Percentiles rank a stretch among this genome's conserved stretches.
Evolutionary conservation across 2,113 vertebrate genomes (phyloP).

Genomic region (Vanacampus margaritifer): DNA sequence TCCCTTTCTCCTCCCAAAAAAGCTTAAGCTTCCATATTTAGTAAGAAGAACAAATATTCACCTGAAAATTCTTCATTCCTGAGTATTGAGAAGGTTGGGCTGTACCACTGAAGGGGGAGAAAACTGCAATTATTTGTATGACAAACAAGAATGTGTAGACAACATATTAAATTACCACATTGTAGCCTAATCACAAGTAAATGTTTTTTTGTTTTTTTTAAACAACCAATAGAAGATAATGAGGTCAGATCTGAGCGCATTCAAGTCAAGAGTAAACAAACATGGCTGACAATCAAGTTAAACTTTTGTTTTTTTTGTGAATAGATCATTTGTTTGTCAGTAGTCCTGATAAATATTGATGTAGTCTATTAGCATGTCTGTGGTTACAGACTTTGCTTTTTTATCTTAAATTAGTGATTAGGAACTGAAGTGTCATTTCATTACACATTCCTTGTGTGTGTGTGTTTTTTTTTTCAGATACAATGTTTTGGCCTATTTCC

Average conservation of each 20-base stretch:
- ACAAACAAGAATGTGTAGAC: too few relatives aligned
- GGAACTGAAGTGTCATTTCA: too few relatives aligned
- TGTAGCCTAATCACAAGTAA: background rate
- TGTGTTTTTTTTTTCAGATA: too few relatives aligned
- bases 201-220: background rate
- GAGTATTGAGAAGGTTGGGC: conserved; percentile 66
- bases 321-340: background rate
- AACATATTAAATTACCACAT: background rate
- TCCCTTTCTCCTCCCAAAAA: too few relatives aligned
- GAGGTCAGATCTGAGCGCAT: background rate
- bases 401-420: too few relatives aligned
- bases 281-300: background rate
- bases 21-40: background rate
- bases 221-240: background rate
- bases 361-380: too few relatives aligned
- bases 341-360: background rate
- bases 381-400: too few relatives aligned
- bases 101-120: conserved; percentile 77
- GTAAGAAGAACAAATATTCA: conserved; percentile 40
- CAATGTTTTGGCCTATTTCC: too few relatives aligned
- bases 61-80: conserved; percentile 74
- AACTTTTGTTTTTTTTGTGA: background rate
- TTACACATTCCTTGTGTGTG: too few relatives aligned
- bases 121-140: background rate
- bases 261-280: background rate